A percentile compares a stretch with the other conserved stretches of the same genome.
Conservation (phyloP, 1,140 invertebrate genomes). For the Bicyclus anynana region DNA sequence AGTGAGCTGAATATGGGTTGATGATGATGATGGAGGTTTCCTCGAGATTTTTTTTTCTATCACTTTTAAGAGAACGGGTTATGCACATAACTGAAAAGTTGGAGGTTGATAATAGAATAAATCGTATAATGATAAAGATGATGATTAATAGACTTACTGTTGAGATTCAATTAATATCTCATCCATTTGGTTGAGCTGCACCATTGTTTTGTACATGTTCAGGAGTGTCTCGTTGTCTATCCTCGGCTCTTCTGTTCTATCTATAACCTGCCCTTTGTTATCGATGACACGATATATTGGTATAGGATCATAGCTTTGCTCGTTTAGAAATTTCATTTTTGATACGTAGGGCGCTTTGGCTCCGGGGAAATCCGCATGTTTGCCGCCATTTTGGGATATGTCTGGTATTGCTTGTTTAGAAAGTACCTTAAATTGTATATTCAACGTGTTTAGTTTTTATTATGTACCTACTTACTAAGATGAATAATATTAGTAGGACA, state of each 20-base stretch:
- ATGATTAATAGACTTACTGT: too few species aligned
- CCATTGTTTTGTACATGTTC: constrained; percentile 95
- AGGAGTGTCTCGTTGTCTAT: constrained; percentile 83
- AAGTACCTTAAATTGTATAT: constrained; percentile 39
- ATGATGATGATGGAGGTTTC: too few species aligned
- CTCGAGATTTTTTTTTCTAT: too few species aligned
- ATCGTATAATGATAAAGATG: too few species aligned
- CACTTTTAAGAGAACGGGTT: too few species aligned
- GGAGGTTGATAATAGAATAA: too few species aligned
- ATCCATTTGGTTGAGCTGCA: constrained; percentile 94
- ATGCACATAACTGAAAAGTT: too few species aligned
- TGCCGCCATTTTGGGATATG: constrained; percentile 41
- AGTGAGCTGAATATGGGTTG: too few species aligned
- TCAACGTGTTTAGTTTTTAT: too few species aligned
- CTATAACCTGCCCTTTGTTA: constrained; percentile 75
- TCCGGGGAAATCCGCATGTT: constrained; percentile 58
- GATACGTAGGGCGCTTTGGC: constrained; percentile 78
- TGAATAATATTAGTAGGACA: too few species aligned
- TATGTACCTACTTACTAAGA: too few species aligned
- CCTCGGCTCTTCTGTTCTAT: constrained; percentile 78
- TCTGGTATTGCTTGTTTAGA: constrained; percentile 50
- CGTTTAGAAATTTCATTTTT: constrained; percentile 75
- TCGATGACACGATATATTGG: constrained; percentile 81
- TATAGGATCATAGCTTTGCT: constrained; percentile 78
- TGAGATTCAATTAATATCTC: constrained; percentile 98